A percentile compares a stretch with the other conserved stretches of the same genome.
phyloP scores from a whole-genome alignment of 2,113 vertebrate genomes.

The Hyaena hyaena region DNA sequence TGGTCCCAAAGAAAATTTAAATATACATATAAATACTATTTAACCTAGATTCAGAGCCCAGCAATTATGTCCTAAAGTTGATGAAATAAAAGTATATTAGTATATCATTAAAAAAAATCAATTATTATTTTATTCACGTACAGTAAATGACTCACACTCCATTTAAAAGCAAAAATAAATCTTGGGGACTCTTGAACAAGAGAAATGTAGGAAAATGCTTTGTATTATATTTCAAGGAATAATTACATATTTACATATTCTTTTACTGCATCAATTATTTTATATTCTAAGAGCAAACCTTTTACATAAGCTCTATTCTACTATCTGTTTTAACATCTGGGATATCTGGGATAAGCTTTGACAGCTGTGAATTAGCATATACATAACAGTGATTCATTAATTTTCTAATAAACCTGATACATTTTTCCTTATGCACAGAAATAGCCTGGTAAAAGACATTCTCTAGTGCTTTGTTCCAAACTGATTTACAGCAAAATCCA shows the following conservation, averaged over 20 bases:
- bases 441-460: neutral
- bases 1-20: neutral
- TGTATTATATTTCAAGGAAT: neutral
- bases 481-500: conserved; percentile 16
- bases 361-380: neutral
- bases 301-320: neutral
- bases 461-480: conserved; percentile 7
- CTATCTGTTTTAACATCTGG: conserved; percentile 23
- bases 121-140: neutral
- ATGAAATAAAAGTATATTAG: conserved; percentile 18
- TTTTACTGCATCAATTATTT: conserved; percentile 22
- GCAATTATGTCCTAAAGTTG: neutral
- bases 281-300: neutral
- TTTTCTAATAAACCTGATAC: neutral
- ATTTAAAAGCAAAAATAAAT: neutral
- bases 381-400: neutral
- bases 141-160: neutral
- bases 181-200: neutral
- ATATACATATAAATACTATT: neutral
- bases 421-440: conserved; percentile 37
- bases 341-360: neutral
- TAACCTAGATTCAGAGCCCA: neutral
- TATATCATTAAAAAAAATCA: neutral
- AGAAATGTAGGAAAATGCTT: neutral
- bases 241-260: neutral